These are phyloP conservation scores for Hucho hucho DNA, from an alignment of 2,113 vertebrate species.

Conservation along the genomic window DNA sequence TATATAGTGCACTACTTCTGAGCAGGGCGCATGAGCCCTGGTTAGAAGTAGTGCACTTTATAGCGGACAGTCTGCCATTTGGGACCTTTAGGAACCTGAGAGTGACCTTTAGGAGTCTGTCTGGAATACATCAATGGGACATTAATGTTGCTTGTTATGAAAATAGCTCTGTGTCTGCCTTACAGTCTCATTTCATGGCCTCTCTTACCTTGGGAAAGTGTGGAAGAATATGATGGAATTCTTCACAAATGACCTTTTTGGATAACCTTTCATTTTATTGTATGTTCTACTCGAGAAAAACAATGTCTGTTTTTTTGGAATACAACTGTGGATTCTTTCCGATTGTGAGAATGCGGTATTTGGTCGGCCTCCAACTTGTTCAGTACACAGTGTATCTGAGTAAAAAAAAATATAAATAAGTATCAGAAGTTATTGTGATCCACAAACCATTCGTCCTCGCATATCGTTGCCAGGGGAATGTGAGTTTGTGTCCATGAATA, in stretches of 20 bases:
- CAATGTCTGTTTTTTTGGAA: conserved; percentile 35
- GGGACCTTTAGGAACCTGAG: background rate
- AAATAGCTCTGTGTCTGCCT: conserved; percentile 23
- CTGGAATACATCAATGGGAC: conserved; percentile 16
- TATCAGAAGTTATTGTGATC: conserved; percentile 47
- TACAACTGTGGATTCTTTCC: conserved; percentile 27
- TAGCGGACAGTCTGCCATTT: too few species aligned
- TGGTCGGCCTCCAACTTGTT: conserved; percentile 40
- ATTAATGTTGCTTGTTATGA: conserved; percentile 15
- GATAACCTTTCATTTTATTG: conserved; percentile 33
- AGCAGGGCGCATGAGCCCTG: too few species aligned
- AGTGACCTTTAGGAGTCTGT: conserved; percentile 21
- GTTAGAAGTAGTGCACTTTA: too few species aligned
- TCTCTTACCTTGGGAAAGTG: conserved; percentile 35
- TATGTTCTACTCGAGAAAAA: conserved; percentile 26
- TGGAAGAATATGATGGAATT: conserved; percentile 27
- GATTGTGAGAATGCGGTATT: conserved; percentile 53
- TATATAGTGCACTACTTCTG: too few species aligned
- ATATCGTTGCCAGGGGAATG: conserved; percentile 47
- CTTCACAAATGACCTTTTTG: conserved; percentile 27
- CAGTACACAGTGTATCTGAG: conserved; percentile 37
- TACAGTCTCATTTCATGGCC: conserved; percentile 30
- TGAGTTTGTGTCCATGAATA: conserved; percentile 49
- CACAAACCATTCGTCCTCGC: conserved; percentile 36
- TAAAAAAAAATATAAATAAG: conserved; percentile 23